phyloP scores from a whole-genome alignment of 2,113 vertebrate genomes.

The Oceanodroma tethys region DNA sequence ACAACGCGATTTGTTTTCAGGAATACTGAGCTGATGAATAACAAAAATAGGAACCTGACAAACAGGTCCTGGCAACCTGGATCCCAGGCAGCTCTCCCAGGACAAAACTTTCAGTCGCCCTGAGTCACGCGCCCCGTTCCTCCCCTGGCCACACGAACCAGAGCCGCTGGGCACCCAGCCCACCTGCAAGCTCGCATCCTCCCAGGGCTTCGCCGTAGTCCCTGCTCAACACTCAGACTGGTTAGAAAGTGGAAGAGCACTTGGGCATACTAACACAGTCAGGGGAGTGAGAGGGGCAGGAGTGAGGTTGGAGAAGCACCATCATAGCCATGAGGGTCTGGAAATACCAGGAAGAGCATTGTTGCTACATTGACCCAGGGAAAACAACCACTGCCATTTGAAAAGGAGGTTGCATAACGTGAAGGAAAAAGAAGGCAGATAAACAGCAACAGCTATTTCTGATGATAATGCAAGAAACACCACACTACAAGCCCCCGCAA shows the following conservation, averaged over 20 bases:
- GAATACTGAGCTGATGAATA: conserved; percentile 52
- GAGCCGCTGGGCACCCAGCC: not conserved
- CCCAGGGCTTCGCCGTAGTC: not conserved
- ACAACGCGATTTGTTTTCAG: conserved; percentile 27
- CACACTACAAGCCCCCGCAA: not conserved
- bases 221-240: not conserved
- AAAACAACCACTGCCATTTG: not conserved
- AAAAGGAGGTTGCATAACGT: conserved; percentile 11
- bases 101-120: conserved; percentile 42
- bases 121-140: not conserved
- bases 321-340: not conserved
- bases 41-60: conserved; percentile 58
- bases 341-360: not conserved
- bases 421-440: conserved; percentile 13
- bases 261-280: not conserved
- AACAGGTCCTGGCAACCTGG: conserved; percentile 34
- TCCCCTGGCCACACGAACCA: not conserved
- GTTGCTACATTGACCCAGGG: not conserved
- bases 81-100: conserved; percentile 22
- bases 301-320: not conserved
- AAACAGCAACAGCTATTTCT: conserved; percentile 30
- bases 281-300: not conserved
- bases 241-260: not conserved
- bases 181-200: not conserved
- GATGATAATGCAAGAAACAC: not conserved